Evolutionary conservation across 2,113 vertebrate species (phyloP).

Genomic region (Alosa alosa): DNA sequence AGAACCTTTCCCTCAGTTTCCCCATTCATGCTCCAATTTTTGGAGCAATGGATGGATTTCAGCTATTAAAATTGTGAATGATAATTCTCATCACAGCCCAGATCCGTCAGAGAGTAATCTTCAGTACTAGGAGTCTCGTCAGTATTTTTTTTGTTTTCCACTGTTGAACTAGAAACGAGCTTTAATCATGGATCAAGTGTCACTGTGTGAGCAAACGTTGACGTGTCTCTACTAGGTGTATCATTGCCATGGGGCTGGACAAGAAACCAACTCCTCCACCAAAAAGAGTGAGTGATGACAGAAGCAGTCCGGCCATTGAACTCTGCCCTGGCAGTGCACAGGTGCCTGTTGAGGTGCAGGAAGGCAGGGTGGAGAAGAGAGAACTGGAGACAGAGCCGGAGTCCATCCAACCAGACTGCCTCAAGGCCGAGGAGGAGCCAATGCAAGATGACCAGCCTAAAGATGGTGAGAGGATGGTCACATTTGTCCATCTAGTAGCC

Average conservation of each 20-base stretch:
- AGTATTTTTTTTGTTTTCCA: background rate
- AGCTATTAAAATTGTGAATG: background rate
- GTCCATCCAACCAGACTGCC: background rate
- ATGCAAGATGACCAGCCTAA: slow-evolving; percentile 46
- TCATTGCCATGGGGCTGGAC: slow-evolving; percentile 85
- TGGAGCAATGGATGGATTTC: background rate
- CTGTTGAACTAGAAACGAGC: background rate
- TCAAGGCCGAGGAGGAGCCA: background rate
- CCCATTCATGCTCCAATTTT: background rate
- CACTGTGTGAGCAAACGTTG: background rate
- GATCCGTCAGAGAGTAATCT: background rate
- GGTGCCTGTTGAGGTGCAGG: slow-evolving; percentile 40
- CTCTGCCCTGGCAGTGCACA: slow-evolving; percentile 27
- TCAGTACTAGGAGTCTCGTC: background rate
- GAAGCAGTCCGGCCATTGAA: slow-evolving; percentile 31
- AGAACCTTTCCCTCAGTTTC: background rate
- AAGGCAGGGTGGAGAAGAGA: slow-evolving; percentile 16
- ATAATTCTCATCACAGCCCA: background rate
- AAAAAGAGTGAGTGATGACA: slow-evolving; percentile 62
- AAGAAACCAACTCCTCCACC: slow-evolving; percentile 76
- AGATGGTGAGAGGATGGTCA: slow-evolving; percentile 61
- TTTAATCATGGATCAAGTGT: background rate
- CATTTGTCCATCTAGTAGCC: background rate
- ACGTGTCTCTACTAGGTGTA: slow-evolving; percentile 74
- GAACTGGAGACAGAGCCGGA: slow-evolving; percentile 32